phyloP scores from a whole-genome alignment of 2,797 vertebrate species.

The Trichosurus vulpecula region DNA sequence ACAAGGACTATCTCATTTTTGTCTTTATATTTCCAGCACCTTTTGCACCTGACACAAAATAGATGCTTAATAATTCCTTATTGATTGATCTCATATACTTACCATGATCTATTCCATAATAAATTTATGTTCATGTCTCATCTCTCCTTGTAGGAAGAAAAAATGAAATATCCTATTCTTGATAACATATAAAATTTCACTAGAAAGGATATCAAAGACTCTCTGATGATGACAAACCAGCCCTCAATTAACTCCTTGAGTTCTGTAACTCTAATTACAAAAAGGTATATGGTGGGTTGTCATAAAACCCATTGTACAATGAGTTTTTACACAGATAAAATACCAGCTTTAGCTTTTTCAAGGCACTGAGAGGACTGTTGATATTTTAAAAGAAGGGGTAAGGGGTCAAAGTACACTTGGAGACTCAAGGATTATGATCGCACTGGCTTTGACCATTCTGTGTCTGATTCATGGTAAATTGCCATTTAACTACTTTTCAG shows the following conservation, averaged over 20 bases:
- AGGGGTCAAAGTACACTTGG: background rate
- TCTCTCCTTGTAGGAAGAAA: background rate
- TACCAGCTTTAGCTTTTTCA: slow-evolving; percentile 4
- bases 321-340: background rate
- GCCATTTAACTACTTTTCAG: background rate
- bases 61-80: background rate
- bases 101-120: background rate
- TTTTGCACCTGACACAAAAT: background rate
- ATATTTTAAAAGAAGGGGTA: background rate
- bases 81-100: background rate
- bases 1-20: background rate
- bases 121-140: background rate
- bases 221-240: background rate
- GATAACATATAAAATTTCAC: slow-evolving; percentile 2
- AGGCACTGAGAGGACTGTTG: background rate
- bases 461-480: background rate
- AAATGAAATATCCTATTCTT: background rate
- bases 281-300: background rate
- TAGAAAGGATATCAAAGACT: background rate
- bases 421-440: background rate
- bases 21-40: background rate
- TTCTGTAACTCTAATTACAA: background rate
- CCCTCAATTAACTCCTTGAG: background rate
- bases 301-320: background rate
- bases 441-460: background rate